Evolutionary conservation across 1,140 invertebrate genomes (phyloP), one percentile per base, ranked within the genome.

Genomic region (Alviniconcha marisindica): DNA sequence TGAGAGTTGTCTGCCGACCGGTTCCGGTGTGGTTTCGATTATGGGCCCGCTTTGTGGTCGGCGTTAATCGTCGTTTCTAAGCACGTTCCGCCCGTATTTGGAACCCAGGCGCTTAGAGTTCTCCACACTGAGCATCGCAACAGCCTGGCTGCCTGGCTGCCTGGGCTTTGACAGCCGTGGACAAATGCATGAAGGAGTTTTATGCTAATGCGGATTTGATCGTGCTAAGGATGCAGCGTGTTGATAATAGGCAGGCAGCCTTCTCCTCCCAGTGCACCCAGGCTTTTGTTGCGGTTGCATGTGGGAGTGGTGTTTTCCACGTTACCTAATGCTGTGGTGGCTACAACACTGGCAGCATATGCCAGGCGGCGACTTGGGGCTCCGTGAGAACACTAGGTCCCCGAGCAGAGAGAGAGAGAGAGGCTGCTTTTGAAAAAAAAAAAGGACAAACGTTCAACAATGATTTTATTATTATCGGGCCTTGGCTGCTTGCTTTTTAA

Each of bases 131-230:
- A n/a, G n/a, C n/a, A n/a, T n/a, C n/a, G n/a, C n/a, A n/a, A n/a
- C n/a, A n/a, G n/a, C n/a, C n/a, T n/a, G n/a, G n/a, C n/a, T n/a
- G n/a, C n/a, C n/a, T n/a, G n/a, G n/a, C n/a, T n/a, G n/a, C n/a
- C n/a, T n/a, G n/a, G n/a, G n/a, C n/a, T n/a, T n/a, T n/a, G n/a
- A n/a, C n/a, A n/a, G n/a, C n/a, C n/a, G n/a, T n/a, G n/a, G n/a
- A n/a, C n/a, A n/a, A 48, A 48, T 48, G 44, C 44, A 48, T 48
- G 44, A 48, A 48, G 44, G 44, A 5, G 69, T 71, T 71, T n/a
- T 74, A 74, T 76, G 73, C 73, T 38, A 76, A 76, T 76, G 28
- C 18, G 38, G 73, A 40, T 48, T 76, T 40, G 24, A 48, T 76
- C 73, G 44, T 31, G 73, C 3, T n/a, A n/a, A n/a, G n/a, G n/a